Evolutionary conservation across 2,797 vertebrate genomes (phyloP).

Genomic region (Leuciscus waleckii): DNA sequence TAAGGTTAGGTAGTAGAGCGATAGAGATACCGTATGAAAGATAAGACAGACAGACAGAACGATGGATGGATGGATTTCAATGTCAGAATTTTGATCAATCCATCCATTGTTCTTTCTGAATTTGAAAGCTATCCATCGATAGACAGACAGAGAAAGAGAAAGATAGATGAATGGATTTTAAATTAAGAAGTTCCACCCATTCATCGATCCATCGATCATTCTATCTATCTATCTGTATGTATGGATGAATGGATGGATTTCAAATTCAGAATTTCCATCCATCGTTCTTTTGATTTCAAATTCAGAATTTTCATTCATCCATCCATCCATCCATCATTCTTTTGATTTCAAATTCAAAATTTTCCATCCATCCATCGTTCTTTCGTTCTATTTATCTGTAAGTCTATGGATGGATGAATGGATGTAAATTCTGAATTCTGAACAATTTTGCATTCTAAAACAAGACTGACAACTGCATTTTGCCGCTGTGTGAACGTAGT

Average conservation of each 20-base stretch:
- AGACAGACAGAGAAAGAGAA: not conserved
- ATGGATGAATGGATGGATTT: too few relatives aligned
- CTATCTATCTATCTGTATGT: too few relatives aligned
- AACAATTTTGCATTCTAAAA: slow-evolving; percentile 16
- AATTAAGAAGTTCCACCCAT: too few relatives aligned
- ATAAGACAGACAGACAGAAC: not conserved
- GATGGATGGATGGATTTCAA: not conserved
- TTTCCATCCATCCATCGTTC: not conserved
- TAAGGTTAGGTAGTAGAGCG: not conserved
- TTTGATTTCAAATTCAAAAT: not conserved
- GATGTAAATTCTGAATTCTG: not conserved
- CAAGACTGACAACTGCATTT: slow-evolving; percentile 3
- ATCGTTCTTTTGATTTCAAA: not conserved
- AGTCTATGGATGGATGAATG: not conserved
- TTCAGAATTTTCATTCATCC: not conserved
- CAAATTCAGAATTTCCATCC: too few relatives aligned
- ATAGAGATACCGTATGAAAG: not conserved
- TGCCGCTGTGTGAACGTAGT: not conserved
- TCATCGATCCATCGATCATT: not conserved
- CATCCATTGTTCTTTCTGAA: not conserved
- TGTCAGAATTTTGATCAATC: not conserved
- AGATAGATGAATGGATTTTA: not conserved
- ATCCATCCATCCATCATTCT: not conserved
- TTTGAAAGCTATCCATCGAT: not conserved
- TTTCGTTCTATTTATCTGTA: not conserved